A percentile compares a stretch with the other conserved stretches of the same genome.
These are phyloP conservation scores for Anadara kagoshimensis DNA, from an alignment of 1,140 invertebrate species.

Conservation along the genomic window DNA sequence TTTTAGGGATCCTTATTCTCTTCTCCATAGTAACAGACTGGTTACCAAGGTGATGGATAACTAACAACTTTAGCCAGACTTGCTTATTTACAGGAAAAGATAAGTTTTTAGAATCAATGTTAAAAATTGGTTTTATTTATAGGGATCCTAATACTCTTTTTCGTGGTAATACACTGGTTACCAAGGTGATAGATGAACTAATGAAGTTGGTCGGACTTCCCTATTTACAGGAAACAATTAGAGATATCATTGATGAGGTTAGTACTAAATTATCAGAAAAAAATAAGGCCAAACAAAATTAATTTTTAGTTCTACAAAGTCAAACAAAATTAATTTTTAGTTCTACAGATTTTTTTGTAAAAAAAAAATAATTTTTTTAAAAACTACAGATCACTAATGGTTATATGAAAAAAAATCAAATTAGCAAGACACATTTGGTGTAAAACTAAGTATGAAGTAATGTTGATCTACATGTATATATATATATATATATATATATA, in stretches of 20 bases:
- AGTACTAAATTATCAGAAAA: background rate
- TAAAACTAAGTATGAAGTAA: too few species aligned
- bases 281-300: background rate
- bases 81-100: slow-evolving; percentile 90
- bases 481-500: too few species aligned
- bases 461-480: too few species aligned
- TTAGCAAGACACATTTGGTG: too few species aligned
- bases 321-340: too few species aligned
- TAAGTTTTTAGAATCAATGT: too few species aligned
- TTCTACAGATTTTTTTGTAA: too few species aligned
- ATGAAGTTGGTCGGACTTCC: slow-evolving; percentile 92
- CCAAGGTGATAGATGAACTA: slow-evolving; percentile 96
- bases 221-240: slow-evolving; percentile 90
- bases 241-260: slow-evolving; percentile 87
- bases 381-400: too few species aligned
- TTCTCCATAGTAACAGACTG: slow-evolving; percentile 94
- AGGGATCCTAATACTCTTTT: slow-evolving; percentile 96
- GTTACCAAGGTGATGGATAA: slow-evolving; percentile 97
- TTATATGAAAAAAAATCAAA: too few species aligned
- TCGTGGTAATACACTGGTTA: slow-evolving; percentile 92
- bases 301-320: too few species aligned
- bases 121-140: slow-evolving; percentile 64
- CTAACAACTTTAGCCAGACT: slow-evolving; percentile 92
- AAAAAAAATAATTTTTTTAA: too few species aligned
- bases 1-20: slow-evolving; percentile 90